phyloP scores from a whole-genome alignment of 2,797 vertebrate genomes.

The Bufotes viridis region DNA sequence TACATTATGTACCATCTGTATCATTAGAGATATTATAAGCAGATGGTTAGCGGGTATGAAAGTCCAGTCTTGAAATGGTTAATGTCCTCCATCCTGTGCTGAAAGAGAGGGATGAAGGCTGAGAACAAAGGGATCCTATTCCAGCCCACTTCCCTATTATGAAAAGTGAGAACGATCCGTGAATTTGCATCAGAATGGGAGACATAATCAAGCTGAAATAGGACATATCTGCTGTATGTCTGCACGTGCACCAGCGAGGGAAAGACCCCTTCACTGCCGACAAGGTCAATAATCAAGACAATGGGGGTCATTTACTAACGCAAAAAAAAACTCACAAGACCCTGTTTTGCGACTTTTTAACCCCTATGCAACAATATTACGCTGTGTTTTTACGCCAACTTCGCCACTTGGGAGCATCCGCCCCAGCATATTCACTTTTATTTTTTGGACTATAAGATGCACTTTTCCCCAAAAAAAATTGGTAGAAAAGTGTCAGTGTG shows the following conservation, averaged over 20 bases:
- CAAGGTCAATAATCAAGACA: neutral
- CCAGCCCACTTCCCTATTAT: slow-evolving; percentile 24
- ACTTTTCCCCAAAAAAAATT: too few relatives aligned
- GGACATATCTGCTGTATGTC: neutral
- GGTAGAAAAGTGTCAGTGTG: too few relatives aligned
- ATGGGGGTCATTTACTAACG: neutral
- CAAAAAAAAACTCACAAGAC: too few relatives aligned
- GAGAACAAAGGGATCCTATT: slow-evolving; percentile 46
- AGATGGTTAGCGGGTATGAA: neutral
- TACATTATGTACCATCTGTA: slow-evolving; percentile 1
- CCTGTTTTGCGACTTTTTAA: too few relatives aligned
- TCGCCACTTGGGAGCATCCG: too few relatives aligned
- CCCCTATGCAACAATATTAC: too few relatives aligned
- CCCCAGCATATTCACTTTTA: too few relatives aligned
- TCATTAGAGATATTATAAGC: neutral
- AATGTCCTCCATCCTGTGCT: slow-evolving; percentile 14
- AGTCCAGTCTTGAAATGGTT: slow-evolving; percentile 1
- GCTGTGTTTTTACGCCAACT: too few relatives aligned
- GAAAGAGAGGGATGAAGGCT: slow-evolving; percentile 28
- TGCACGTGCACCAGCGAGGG: neutral
- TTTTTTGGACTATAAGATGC: too few relatives aligned
- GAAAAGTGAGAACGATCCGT: slow-evolving; percentile 11
- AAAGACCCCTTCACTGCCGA: neutral
- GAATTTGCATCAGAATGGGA: slow-evolving; percentile 51
- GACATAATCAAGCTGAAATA: slow-evolving; percentile 4